Base-by-base conservation (phyloP, 1,140 invertebrate genomes). In the Condylostylus longicornis region DNA sequence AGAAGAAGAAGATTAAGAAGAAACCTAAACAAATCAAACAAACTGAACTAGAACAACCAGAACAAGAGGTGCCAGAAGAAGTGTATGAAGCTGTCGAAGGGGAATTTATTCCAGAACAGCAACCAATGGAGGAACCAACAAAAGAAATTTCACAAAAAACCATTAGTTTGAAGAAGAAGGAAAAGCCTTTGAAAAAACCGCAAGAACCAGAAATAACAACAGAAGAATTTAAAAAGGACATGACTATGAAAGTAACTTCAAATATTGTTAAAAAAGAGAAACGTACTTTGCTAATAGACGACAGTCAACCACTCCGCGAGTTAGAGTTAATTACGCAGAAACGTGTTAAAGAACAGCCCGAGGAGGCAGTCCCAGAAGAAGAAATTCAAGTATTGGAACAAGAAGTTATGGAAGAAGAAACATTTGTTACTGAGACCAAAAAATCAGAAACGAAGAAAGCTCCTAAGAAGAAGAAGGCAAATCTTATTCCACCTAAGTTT, bases 401-500 rank as follows among this genome's bases (percentile, higher is more conserved):
- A 30, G 49, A 50, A 31, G 38, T 64, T 10, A 49, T 25, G 7
- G 50, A 60, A 30, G 56, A 66, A 42, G 66, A 67, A 45, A 46
- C 63, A 3, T 58, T 53, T 27, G 64, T 64, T 31, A 57, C 62
- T 15, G 53, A 62, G 20, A 51, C 58, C 14, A 45, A 62, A 29
- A 49, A 42, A 3, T 50, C 54, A 28, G 50, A 58, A 37, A 50
- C 46, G 40, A 50, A 49, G 25, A 59, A 60, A 30, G 47, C 66
- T 17, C 51, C 63, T 4, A 56, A 65, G 38, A 68, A 63, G 48
- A 69, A 65, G 33, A 63, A 71, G 46, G 62, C 67, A 40, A 66
- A 72, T 44, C 66, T 70, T 37, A 63, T 69, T 42, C 73, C 80
- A 6, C 81, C 81, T 2, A 66, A 64, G 44, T 84, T 85, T 49